Evolutionary conservation across 2,797 vertebrate species (phyloP).

Genomic region (Hemitrygon akajei): DNA sequence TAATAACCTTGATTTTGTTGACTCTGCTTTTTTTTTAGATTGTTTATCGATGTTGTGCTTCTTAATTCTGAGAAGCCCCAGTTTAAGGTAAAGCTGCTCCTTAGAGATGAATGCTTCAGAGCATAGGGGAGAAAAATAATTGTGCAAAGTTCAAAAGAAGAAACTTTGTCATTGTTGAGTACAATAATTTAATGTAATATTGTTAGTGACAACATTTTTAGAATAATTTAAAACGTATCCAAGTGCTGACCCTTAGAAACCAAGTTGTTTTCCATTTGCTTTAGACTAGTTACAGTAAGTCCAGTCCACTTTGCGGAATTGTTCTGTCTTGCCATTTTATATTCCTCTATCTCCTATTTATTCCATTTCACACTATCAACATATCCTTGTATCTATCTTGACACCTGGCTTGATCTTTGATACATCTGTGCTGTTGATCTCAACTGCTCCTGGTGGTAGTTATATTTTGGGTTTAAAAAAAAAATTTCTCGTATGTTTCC

Average conservation of each 20-base stretch:
- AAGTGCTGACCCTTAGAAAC: background rate
- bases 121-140: no score
- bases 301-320: background rate
- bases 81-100: constrained; percentile 71
- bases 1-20: background rate
- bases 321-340: background rate
- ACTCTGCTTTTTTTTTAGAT: constrained; percentile 55
- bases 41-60: constrained; percentile 81
- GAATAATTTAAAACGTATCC: background rate
- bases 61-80: constrained; percentile 81
- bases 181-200: background rate
- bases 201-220: background rate
- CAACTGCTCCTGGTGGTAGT: no score
- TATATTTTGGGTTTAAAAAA: no score
- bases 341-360: background rate
- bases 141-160: background rate
- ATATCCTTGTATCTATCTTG: no score
- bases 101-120: background rate
- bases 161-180: background rate
- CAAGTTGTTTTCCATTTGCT: background rate
- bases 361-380: background rate
- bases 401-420: no score
- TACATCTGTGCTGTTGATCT: no score
- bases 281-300: background rate
- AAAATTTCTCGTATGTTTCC: no score